Base-by-base conservation (phyloP, 2,113 vertebrate species). In the Numenius arquata region DNA sequence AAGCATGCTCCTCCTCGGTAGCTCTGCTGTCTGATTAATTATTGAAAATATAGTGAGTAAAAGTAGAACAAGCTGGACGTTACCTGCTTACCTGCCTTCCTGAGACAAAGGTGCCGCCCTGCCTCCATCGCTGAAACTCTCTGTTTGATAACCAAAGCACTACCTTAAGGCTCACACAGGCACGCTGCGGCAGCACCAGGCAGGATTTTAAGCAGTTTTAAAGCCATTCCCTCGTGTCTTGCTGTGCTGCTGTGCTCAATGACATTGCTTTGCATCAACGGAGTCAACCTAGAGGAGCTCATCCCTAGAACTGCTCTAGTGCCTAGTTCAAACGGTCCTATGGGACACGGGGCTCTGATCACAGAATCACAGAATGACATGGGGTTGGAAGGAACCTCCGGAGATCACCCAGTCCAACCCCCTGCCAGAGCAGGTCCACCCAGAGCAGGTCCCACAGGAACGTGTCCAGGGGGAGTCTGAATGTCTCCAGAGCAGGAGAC, bases 21-120 rank as follows among this genome's bases (percentile, higher is more conserved):
- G 38, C 55, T 80, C 59, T 80, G 66, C 68, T 62, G 68, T 55
- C 80, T 45, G 55, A 70, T 55, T 58, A 89, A 91, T 93, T 83
- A 70, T 25, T 85, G 55, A 83, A 83, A 90, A 86, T 11, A 12
- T 29, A 48, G 8, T 43, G 66, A 59, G 90, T 14, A 84, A 70
- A 73, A 80, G 72, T 36, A 88, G 38, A 65, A 79, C 32, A 45
- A 34, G 62, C 41, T 66, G 45, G 53, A 67, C 0, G 2, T n/a
- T 25, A 82, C 21, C 43, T n/a, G 48, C 58, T 66, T 36, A 52
- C 30, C 43, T 45, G 5, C 26, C 45, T 50, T 76, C 61, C 50
- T 56, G 25, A 53, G 43, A 72, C 47, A 72, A 61, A 92, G 32
- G 13, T 26, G 41, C 29, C 23, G 41, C 17, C 23, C 52, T 2